Evolutionary conservation across 1,140 invertebrate genomes (phyloP), one percentile per base, ranked within the genome.

Genomic region (Anastatus disparis): DNA sequence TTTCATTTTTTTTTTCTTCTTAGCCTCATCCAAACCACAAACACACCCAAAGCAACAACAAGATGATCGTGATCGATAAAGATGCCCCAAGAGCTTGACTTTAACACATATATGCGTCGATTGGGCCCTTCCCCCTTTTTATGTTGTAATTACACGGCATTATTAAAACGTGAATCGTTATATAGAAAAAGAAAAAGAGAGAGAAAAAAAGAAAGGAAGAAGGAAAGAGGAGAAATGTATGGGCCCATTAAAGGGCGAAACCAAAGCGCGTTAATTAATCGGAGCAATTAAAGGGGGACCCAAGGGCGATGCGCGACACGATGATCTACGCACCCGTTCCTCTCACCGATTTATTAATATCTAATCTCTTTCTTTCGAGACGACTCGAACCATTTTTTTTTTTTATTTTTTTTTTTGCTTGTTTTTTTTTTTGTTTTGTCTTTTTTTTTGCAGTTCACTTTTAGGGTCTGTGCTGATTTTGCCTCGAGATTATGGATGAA

Each of bases 231-330:
- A 69, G 53, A 78, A 78, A 80, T 72, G 76, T 78, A 80, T 76
- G 78, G 42, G 72, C 73, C 78, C 79, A 78, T 81, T 80, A 80
- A 72, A 72, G 76, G 75, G 75, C 74, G 63, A 77, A 78, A 76
- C 72, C 31, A n/a, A 24, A 26, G 50, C 74, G 74, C 75, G 71
- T 77, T 81, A 81, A 81, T 81, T 81, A 79, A 81, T 81, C 79
- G 78, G 78, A 73, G 78, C 80, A 79, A 81, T 81, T 81, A 81
- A 78, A 74, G 67, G 65, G 62, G 56, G n/a, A n/a, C n/a, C 63
- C 26, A 38, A 38, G 46, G 50, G 72, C 58, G 40, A 50, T 53
- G 72, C 76, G 75, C 46, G 77, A 81, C 76, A 73, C 73, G 73
- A 79, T 81, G 79, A 81, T 79, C 77, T 81, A 81, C 79, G 77